A percentile compares a stretch with the other conserved stretches of the same genome.
These are phyloP conservation scores for Euura lappo DNA, from an alignment of 1,140 invertebrate genomes.

Conservation along the genomic window DNA sequence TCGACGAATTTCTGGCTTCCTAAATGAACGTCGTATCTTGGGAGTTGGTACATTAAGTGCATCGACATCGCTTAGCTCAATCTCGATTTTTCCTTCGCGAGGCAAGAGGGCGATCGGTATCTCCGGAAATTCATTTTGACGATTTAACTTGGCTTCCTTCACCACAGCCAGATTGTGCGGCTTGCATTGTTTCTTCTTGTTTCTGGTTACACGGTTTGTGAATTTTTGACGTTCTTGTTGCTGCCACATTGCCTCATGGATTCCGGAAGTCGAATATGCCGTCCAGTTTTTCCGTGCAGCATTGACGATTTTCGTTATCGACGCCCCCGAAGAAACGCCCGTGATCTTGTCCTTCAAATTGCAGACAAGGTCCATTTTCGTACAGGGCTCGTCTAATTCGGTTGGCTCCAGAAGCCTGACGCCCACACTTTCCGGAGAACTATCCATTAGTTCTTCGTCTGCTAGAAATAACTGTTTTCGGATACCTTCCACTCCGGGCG, in stretches of 20 bases:
- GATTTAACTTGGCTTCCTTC: background rate
- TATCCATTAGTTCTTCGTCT: conserved; percentile 10
- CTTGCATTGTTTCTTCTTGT: conserved; percentile 4
- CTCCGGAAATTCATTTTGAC: background rate
- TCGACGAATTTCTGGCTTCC: background rate
- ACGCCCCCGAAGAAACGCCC: background rate
- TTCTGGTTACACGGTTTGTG: background rate
- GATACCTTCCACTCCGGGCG: conserved; percentile 11
- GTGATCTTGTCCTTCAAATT: background rate
- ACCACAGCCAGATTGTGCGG: background rate
- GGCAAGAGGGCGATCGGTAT: background rate
- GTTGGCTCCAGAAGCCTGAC: conserved; percentile 2
- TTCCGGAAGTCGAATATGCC: no score
- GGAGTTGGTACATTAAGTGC: background rate
- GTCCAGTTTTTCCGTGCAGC: background rate
- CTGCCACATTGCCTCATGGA: no score
- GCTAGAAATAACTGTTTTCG: conserved; percentile 13
- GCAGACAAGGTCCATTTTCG: background rate
- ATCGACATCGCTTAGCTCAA: background rate
- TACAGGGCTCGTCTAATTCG: background rate
- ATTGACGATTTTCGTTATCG: background rate
- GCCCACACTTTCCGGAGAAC: conserved; percentile 13
- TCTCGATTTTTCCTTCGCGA: background rate
- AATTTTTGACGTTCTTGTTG: background rate
- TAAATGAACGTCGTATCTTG: background rate